These are phyloP conservation scores for Vultur gryphus DNA, from an alignment of 2,797 vertebrate genomes.

Conservation along the genomic window DNA sequence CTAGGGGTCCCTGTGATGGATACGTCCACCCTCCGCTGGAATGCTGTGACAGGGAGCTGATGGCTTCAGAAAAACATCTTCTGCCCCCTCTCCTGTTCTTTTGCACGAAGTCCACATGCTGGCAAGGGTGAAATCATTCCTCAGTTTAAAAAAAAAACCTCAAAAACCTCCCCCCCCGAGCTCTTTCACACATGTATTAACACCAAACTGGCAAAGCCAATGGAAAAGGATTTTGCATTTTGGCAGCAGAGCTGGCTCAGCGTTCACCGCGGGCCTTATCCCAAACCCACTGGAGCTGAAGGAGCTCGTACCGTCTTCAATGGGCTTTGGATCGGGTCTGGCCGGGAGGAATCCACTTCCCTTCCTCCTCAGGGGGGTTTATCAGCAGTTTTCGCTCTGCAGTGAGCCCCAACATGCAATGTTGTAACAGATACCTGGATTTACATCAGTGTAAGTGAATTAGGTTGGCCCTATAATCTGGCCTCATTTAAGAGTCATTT, in stretches of 20 bases:
- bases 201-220: constrained; percentile 59
- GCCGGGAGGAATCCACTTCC: not conserved
- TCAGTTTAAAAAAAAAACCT: not conserved
- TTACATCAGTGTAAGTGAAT: constrained; percentile 50
- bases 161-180: not conserved
- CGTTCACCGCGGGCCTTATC: not conserved
- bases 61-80: not conserved
- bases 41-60: not conserved
- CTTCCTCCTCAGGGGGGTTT: not conserved
- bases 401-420: not conserved
- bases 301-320: not conserved
- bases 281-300: constrained; percentile 58
- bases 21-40: not conserved
- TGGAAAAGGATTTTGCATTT: constrained; percentile 64
- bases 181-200: constrained; percentile 59
- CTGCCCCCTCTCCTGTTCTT: not conserved
- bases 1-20: not conserved
- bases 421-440: constrained; percentile 52
- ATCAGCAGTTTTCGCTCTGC: constrained; percentile 7
- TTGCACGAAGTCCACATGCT: not conserved
- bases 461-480: constrained; percentile 37
- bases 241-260: constrained; percentile 43
- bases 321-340: not conserved
- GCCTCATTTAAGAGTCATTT: constrained; percentile 32
- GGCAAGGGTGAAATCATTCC: constrained; percentile 33